A percentile compares a stretch with the other conserved stretches of the same genome.
These are phyloP conservation scores for Temnothorax rugatulus DNA, from an alignment of 2,888 invertebrate genomes.

Conservation along the genomic window DNA sequence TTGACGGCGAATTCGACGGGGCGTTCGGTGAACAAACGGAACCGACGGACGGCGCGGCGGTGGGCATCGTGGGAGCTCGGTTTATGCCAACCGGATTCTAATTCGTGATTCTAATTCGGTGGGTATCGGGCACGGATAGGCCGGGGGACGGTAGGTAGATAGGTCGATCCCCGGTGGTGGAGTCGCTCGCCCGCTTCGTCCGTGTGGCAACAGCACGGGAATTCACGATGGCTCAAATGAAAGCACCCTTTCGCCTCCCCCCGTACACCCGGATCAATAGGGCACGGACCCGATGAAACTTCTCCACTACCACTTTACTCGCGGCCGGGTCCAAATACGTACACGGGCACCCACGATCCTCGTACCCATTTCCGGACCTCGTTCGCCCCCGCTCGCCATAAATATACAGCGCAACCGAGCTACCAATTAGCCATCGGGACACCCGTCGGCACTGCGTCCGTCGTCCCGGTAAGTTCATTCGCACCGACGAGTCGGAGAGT, in stretches of 20 bases:
- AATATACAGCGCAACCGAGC: conserved; percentile 74
- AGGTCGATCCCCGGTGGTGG: conserved; percentile 40
- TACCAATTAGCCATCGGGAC: conserved; percentile 76
- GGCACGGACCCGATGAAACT: conserved; percentile 73
- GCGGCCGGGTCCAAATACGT: conserved; percentile 61
- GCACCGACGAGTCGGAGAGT: conserved; percentile 12
- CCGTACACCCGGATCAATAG: conserved; percentile 75
- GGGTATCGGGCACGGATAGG: conserved; percentile 55
- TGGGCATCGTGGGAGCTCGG: not conserved
- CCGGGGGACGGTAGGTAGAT: conserved; percentile 10
- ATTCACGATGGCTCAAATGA: conserved; percentile 81
- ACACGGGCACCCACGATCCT: conserved; percentile 56
- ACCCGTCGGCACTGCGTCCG: conserved; percentile 66
- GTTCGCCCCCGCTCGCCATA: conserved; percentile 69
- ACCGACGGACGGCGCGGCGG: not conserved
- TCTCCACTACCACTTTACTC: conserved; percentile 71
- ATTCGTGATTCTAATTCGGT: conserved; percentile 74
- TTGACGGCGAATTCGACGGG: not conserved
- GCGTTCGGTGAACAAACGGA: conserved; percentile 5
- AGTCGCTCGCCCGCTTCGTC: conserved; percentile 42
- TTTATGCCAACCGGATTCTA: conserved; percentile 72
- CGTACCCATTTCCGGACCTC: conserved; percentile 71
- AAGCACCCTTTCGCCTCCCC: conserved; percentile 68
- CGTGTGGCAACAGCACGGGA: conserved; percentile 66
- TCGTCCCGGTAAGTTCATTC: conserved; percentile 57